Conservation (phyloP, 2,888 invertebrate genomes). For the Patella pellucida region DNA sequence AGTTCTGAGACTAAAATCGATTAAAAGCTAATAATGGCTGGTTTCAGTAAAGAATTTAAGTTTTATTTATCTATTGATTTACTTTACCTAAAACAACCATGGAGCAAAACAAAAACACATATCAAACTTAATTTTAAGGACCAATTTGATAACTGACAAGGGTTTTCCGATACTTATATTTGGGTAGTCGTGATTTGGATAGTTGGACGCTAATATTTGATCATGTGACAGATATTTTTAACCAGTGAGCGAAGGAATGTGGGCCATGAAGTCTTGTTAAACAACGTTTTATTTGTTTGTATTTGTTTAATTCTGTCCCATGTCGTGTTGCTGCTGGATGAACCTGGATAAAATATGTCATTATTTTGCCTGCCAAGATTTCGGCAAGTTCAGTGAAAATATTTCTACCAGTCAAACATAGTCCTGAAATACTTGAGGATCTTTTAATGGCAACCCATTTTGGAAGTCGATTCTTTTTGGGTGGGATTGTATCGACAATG, state of each 20-base stretch:
- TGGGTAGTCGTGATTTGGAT: slow-evolving; percentile 8
- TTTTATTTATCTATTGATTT: too few relatives aligned
- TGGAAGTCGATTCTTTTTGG: slow-evolving; percentile 5
- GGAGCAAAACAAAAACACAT: too few relatives aligned
- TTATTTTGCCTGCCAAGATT: background rate
- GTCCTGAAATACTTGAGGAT: background rate
- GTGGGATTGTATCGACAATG: background rate
- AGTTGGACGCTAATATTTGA: slow-evolving; percentile 5
- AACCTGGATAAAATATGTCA: slow-evolving; percentile 6
- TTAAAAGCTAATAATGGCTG: too few relatives aligned
- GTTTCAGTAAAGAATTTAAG: too few relatives aligned
- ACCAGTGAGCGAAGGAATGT: background rate
- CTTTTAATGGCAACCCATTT: background rate
- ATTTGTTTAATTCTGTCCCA: background rate
- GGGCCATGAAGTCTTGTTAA: background rate
- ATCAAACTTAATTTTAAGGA: too few relatives aligned
- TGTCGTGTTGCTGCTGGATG: background rate
- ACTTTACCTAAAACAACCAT: too few relatives aligned
- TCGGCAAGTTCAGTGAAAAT: background rate
- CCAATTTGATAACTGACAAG: too few relatives aligned
- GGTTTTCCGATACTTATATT: background rate
- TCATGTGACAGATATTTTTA: background rate
- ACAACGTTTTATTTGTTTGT: background rate
- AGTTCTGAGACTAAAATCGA: too few relatives aligned
- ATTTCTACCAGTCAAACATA: background rate